Evolutionary conservation across 2,113 vertebrate species (phyloP).

Genomic region (Oostethus manadensis): DNA sequence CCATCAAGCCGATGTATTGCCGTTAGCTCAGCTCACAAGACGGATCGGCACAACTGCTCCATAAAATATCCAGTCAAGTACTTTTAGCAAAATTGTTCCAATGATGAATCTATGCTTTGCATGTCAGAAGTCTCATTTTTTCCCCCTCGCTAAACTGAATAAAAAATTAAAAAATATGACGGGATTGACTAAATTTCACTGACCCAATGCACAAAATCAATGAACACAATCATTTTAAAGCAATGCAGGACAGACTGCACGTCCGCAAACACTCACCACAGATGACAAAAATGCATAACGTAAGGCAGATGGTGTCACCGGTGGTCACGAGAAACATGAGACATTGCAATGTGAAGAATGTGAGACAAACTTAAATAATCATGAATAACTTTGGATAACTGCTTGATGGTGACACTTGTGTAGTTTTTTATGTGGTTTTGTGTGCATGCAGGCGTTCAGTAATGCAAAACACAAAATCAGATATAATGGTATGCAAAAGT

Average conservation of each 20-base stretch:
- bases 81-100: conserved; percentile 67
- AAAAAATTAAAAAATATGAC: not conserved
- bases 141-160: conserved; percentile 8
- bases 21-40: conserved; percentile 69
- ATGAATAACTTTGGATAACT: too few relatives aligned
- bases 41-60: conserved; percentile 48
- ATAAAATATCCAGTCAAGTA: conserved; percentile 47
- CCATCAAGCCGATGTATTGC: conserved; percentile 30
- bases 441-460: too few relatives aligned
- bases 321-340: conserved; percentile 31
- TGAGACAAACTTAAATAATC: not conserved
- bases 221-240: conserved; percentile 48
- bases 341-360: conserved; percentile 7
- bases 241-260: conserved; percentile 22
- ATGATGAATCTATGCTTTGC: conserved; percentile 60
- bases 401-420: too few relatives aligned
- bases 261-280: conserved; percentile 52
- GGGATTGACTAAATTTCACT: conserved; percentile 3
- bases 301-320: conserved; percentile 38
- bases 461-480: too few relatives aligned
- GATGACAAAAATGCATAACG: conserved; percentile 18
- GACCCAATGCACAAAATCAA: conserved; percentile 28
- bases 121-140: conserved; percentile 62
- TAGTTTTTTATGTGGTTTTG: too few relatives aligned
- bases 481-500: too few relatives aligned